Evolutionary conservation across 2,113 vertebrate species (phyloP), one percentile per base, ranked within the genome.

Genomic region (Phainopepla nitens): DNA sequence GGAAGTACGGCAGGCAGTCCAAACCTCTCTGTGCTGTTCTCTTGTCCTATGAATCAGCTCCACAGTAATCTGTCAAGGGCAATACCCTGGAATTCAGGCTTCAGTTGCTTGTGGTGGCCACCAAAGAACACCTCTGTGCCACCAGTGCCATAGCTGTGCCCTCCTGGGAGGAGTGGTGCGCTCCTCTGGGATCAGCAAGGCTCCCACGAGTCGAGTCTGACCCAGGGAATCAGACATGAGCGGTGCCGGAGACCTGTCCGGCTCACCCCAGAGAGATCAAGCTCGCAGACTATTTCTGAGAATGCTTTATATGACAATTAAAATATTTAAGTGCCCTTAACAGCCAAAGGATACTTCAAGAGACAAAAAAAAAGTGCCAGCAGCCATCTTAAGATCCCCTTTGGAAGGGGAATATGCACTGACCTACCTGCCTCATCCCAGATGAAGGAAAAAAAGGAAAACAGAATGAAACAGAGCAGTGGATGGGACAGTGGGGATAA

Each of bases 241-340:
- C 0, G 0, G 15, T 21, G 44, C 39, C 49, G 15, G 13, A 72
- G 45, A 39, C 22, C 39, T 22, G 49, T 8, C 13, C 3, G 1
- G 15, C 35, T 87, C 39, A 39, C 5, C 11, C 15, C 51, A 5
- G 27, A 54, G 42, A 50, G 36, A 54, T 14, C 39, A 49, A 44
- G 31, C 23, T 22, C 31, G 8, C 47, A 69, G 14, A 23, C 27
- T n/a, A 20, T 35, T 29, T 76, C 24, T 60, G 39, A 23, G 20
- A 33, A 45, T 58, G 6, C 78, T 44, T 41, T 33, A 31, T 15
- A 39, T 1, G 3, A 51, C 72, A 91, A 53, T 33, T 10, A 23
- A 50, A 73, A 73, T 27, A 73, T 58, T 80, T 35, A 47, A 81
- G 35, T 23, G 10, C 42, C 58, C 65, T 54, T 9, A 44, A 68